phyloP scores from a whole-genome alignment of 1,140 invertebrate species.

The Drosophila willistoni region DNA sequence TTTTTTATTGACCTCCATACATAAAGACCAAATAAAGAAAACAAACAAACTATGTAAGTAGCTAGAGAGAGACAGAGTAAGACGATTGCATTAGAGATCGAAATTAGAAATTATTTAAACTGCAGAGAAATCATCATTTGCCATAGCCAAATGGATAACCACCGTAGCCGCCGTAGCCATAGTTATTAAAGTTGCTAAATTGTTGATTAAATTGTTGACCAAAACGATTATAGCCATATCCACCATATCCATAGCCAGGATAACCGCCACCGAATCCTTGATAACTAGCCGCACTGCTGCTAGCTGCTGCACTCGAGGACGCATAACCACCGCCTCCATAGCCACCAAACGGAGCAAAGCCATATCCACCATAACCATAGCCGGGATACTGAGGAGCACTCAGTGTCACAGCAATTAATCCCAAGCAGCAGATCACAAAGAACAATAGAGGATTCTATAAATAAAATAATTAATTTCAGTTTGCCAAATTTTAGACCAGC shows the following conservation, averaged over 20 bases:
- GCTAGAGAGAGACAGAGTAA: not conserved
- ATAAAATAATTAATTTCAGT: not conserved
- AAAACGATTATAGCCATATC: constrained; percentile 34
- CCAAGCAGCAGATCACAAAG: constrained; percentile 36
- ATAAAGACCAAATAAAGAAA: constrained; percentile 66
- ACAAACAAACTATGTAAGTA: constrained; percentile 50
- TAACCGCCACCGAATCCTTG: constrained; percentile 49
- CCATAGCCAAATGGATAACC: constrained; percentile 62
- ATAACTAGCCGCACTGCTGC: constrained; percentile 27
- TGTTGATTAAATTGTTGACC: constrained; percentile 60
- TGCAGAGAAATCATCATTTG: constrained; percentile 39
- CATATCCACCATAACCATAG: constrained; percentile 50
- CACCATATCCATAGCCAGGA: constrained; percentile 34
- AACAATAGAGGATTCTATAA: constrained; percentile 24
- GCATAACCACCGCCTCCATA: constrained; percentile 37
- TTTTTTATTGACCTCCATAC: constrained; percentile 70
- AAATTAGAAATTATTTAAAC: constrained; percentile 57
- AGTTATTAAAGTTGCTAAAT: constrained; percentile 59
- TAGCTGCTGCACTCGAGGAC: constrained; percentile 12
- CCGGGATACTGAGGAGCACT: constrained; percentile 54
- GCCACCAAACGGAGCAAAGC: constrained; percentile 20
- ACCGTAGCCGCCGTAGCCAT: constrained; percentile 30
- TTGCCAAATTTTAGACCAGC: constrained; percentile 12
- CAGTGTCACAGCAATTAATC: constrained; percentile 5
- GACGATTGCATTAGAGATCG: constrained; percentile 20